Conservation (phyloP, 2,888 invertebrate genomes). For the Idaea dimidiata region DNA sequence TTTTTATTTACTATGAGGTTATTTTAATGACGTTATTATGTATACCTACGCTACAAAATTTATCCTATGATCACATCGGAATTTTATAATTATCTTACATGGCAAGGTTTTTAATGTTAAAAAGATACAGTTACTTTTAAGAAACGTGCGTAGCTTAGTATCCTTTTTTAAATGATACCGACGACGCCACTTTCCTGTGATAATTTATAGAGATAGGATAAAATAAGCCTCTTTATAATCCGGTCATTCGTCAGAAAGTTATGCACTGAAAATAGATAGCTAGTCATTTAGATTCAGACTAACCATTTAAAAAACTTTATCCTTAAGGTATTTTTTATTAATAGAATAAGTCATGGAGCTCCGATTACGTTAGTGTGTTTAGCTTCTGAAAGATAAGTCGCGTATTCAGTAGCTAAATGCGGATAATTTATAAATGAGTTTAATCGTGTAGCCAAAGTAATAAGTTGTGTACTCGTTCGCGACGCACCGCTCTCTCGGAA, state of each 20-base stretch:
- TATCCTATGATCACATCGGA: too few species aligned
- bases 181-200: constrained; percentile 28
- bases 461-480: constrained; percentile 72
- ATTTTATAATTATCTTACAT: too few species aligned
- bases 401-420: constrained; percentile 50
- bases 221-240: constrained; percentile 41
- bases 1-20: too few species aligned
- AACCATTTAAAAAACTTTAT: constrained; percentile 29
- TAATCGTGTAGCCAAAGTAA: constrained; percentile 71
- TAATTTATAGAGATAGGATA: constrained; percentile 35
- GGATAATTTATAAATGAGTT: constrained; percentile 54
- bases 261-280: too few species aligned
- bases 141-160: too few species aligned
- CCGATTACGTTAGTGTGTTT: constrained; percentile 42
- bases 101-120: too few species aligned
- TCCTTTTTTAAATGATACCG: constrained; percentile 13
- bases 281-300: constrained; percentile 14
- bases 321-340: constrained; percentile 25
- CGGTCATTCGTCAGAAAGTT: constrained; percentile 14
- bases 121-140: too few species aligned
- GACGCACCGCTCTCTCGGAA: constrained; percentile 64
- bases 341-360: constrained; percentile 28
- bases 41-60: too few species aligned
- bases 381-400: constrained; percentile 50
- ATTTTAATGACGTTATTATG: too few species aligned